Percentiles rank a stretch among this genome's conserved stretches.
Evolutionary conservation across 2,888 invertebrate species (phyloP).

Genomic region (Shargacucullia verbasci): DNA sequence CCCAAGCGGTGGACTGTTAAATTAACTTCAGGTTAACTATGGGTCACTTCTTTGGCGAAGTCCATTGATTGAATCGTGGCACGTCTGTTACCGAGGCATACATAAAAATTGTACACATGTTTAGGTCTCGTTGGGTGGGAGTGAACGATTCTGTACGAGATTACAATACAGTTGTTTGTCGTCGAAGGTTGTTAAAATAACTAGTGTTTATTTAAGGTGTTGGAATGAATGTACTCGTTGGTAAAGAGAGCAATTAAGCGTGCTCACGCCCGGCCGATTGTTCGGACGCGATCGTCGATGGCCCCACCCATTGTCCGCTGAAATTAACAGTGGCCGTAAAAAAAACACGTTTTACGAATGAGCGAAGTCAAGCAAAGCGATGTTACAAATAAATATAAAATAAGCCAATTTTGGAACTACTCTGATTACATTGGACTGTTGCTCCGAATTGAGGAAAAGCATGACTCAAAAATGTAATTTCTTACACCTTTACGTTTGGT

Average conservation of each 20-base stretch:
- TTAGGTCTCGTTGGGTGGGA: slow-evolving; percentile 20
- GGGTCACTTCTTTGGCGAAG: slow-evolving; percentile 68
- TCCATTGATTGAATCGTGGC: slow-evolving; percentile 55
- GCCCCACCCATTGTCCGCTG: slow-evolving; percentile 76
- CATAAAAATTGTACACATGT: slow-evolving; percentile 11
- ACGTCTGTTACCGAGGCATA: slow-evolving; percentile 19
- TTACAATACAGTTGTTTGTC: slow-evolving; percentile 55
- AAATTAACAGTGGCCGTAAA: slow-evolving; percentile 79
- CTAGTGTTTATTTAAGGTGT: slow-evolving; percentile 61
- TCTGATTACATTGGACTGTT: slow-evolving; percentile 3
- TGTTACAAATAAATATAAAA: slow-evolving; percentile 33
- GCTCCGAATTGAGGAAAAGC: too few relatives aligned
- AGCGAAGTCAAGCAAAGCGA: slow-evolving; percentile 41
- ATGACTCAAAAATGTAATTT: too few relatives aligned
- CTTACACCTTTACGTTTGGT: too few relatives aligned
- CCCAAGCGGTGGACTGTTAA: slow-evolving; percentile 79
- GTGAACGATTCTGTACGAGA: slow-evolving; percentile 24
- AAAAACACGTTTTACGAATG: slow-evolving; percentile 63
- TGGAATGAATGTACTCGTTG: slow-evolving; percentile 74
- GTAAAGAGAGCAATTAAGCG: slow-evolving; percentile 80
- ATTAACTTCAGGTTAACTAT: slow-evolving; percentile 81
- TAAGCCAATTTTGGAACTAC: slow-evolving; percentile 18
- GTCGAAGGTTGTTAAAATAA: slow-evolving; percentile 56
- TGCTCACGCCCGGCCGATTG: slow-evolving; percentile 75
- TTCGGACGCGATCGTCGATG: slow-evolving; percentile 73